Conservation (phyloP, 2,888 invertebrate genomes). For the Caenorhabditis sp. region DNA sequence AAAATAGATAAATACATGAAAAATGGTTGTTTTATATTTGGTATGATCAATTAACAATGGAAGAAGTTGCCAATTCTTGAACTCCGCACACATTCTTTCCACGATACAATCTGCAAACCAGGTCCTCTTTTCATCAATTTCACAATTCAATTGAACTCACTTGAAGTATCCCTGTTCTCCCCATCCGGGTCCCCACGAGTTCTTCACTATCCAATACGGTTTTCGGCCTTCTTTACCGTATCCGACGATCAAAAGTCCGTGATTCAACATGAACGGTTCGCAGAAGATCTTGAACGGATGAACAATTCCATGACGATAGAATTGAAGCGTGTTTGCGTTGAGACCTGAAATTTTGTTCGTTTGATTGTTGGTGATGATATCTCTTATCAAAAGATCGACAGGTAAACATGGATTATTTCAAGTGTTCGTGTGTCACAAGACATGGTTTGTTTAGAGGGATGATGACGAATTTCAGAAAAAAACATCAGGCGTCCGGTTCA, state of each 20-base stretch:
- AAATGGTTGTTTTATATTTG: no score
- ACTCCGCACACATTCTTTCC: conserved; percentile 95
- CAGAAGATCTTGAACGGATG: conserved; percentile 68
- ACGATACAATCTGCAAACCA: conserved; percentile 79
- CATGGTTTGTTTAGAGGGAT: conserved; percentile 9
- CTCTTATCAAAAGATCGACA: not conserved
- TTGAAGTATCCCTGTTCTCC: conserved; percentile 70
- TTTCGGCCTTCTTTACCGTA: conserved; percentile 64
- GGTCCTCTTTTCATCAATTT: not conserved
- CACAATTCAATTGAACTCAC: conserved; percentile 3
- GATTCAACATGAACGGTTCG: conserved; percentile 63
- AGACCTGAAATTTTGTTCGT: conserved; percentile 66
- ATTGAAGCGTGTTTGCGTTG: conserved; percentile 70
- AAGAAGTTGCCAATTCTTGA: conserved; percentile 83
- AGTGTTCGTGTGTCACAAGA: conserved; percentile 14
- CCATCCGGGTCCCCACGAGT: conserved; percentile 68
- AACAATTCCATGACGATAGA: conserved; percentile 70
- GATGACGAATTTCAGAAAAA: no score
- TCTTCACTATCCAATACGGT: conserved; percentile 70
- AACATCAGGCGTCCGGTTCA: no score
- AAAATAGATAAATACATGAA: no score
- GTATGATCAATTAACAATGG: conserved; percentile 56
- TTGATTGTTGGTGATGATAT: not conserved
- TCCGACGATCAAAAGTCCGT: conserved; percentile 70
- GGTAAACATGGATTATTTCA: not conserved